Evolutionary conservation across 2,888 invertebrate species (phyloP), one percentile per base, ranked within the genome.

Genomic region (Thumatha senex): DNA sequence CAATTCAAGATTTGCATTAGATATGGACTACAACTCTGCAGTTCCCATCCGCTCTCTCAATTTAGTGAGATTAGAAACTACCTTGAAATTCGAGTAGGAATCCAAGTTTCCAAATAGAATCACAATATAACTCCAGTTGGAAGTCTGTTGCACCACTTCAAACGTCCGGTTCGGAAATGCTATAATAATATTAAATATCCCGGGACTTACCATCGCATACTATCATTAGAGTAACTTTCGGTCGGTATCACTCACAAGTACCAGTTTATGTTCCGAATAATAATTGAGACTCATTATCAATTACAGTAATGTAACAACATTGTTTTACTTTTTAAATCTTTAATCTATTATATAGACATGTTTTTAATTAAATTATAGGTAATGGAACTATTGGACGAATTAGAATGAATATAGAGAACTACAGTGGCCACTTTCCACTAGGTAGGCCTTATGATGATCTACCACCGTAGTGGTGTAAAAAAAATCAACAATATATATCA

Each of bases 101-200:
- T 40, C 33, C 41, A 47, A 60, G 47, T 63, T 54, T 40, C 44
- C 18, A 48, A 52, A 52, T 52, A 40, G 40, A 52, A 48, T 52
- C 44, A 43, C 29, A 35, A 43, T 52, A 40, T 50, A 50, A 43
- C 41, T 49, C 40, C 46, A 43, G 43, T 8, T 36, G 40, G 40
- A 38, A 15, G 47, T 38, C 35, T 40, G 48, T 30, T 48, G 44
- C 46, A 53, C 45, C 39, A 31, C 65, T 58, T 42, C 48, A 58
- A 56, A 54, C 61, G 55, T 69, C 67, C 63, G 64, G 56, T 56
- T 55, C 61, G 65, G 72, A 71, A 59, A 70, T 61, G 54, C 53
- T 51, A 50, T 72, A 69, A 74, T 72, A 72, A 64, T 72, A 67
- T 72, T 65, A 65, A 67, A 69, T 72, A 74, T 67, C 72, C 70